Evolutionary conservation across 2,888 invertebrate genomes (phyloP).

Genomic region (Hermaeophaga mercurialis): DNA sequence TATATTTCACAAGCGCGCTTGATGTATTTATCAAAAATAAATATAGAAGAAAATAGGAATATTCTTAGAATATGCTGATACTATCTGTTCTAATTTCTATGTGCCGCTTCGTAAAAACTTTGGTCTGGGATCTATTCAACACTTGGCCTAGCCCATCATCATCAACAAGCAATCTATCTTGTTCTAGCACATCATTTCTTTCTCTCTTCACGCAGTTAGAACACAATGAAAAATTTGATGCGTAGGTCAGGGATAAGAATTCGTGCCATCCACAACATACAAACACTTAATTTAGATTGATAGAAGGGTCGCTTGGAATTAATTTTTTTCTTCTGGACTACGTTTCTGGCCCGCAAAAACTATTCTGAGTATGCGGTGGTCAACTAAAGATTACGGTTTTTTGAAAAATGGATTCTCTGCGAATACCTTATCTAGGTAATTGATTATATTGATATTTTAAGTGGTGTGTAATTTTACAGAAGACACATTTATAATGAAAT

Average conservation of each 20-base stretch:
- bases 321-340: slow-evolving; percentile 11
- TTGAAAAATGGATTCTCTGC: too few species aligned
- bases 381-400: not conserved
- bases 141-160: slow-evolving; percentile 39
- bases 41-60: too few species aligned
- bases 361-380: not conserved
- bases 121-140: slow-evolving; percentile 38
- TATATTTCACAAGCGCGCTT: too few species aligned
- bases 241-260: slow-evolving; percentile 48
- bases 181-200: slow-evolving; percentile 44
- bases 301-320: slow-evolving; percentile 21
- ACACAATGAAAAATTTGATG: slow-evolving; percentile 47
- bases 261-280: slow-evolving; percentile 39
- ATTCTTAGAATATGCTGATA: too few species aligned
- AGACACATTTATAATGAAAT: too few species aligned
- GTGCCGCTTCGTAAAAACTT: slow-evolving; percentile 30
- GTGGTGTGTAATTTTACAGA: too few species aligned
- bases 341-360: slow-evolving; percentile 8
- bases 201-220: slow-evolving; percentile 42
- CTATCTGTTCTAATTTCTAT: too few species aligned
- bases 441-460: too few species aligned
- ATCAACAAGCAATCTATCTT: slow-evolving; percentile 48
- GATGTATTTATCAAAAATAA: too few species aligned
- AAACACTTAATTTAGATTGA: slow-evolving; percentile 31
- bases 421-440: too few species aligned